These are phyloP conservation scores for Dichetophora obliterata DNA, from an alignment of 2,888 invertebrate genomes.

Conservation along the genomic window DNA sequence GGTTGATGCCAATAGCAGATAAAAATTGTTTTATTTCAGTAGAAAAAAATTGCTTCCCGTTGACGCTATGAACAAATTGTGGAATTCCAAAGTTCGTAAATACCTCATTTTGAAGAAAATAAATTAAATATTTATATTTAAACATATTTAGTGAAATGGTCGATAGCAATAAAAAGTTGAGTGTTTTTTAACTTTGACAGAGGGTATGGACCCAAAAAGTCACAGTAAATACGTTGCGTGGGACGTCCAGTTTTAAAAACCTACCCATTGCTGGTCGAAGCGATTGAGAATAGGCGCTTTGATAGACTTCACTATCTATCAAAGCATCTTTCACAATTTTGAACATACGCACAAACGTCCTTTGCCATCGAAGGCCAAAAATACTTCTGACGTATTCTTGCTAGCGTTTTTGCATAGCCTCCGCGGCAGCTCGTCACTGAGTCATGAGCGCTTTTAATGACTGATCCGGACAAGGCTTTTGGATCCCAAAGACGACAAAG, in stretches of 20 bases:
- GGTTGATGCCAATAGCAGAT: not conserved
- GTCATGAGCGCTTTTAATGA: slow-evolving; percentile 17
- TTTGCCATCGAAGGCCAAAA: not conserved
- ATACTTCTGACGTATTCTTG: not conserved
- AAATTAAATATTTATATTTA: not conserved
- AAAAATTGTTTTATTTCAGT: not conserved
- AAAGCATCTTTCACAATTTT: not conserved
- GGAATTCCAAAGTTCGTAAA: not conserved
- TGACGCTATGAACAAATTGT: not conserved
- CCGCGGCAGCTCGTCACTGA: slow-evolving; percentile 17
- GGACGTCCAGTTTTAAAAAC: not conserved
- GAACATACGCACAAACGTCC: not conserved
- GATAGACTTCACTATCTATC: too few relatives aligned
- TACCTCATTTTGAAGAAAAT: not conserved
- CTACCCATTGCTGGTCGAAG: not conserved
- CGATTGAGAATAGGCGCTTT: not conserved
- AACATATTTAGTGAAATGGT: not conserved
- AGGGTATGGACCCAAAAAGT: not conserved
- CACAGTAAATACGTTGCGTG: not conserved
- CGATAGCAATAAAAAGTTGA: not conserved
- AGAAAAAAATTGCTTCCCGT: not conserved
- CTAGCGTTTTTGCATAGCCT: slow-evolving; percentile 25
- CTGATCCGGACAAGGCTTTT: not conserved
- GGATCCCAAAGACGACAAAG: not conserved
- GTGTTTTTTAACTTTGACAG: not conserved